Percentiles rank a stretch among this genome's conserved stretches.
Conservation (phyloP, 2,797 vertebrate species). For the Pempheris klunzingeri region DNA sequence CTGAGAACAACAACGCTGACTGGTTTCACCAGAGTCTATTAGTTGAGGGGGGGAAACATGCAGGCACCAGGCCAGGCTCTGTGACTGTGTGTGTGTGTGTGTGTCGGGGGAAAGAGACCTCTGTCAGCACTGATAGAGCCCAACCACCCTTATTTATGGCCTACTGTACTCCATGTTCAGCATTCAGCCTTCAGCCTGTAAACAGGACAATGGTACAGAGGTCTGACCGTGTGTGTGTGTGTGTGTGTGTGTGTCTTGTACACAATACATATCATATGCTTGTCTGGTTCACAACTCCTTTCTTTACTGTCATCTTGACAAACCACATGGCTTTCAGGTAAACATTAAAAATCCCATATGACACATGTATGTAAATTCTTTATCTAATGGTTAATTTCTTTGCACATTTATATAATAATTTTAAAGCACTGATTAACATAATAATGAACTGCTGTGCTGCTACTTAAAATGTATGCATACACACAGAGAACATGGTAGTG, state of each 20-base stretch:
- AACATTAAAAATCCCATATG: slow-evolving; percentile 7
- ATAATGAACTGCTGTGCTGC: too few relatives aligned
- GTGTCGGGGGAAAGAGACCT: slow-evolving; percentile 58
- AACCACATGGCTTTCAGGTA: slow-evolving; percentile 7
- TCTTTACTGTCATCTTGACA: neutral
- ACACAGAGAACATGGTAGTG: neutral
- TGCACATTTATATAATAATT: neutral
- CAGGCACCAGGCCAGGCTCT: slow-evolving; percentile 64
- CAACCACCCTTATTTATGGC: slow-evolving; percentile 81
- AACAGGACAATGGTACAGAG: slow-evolving; percentile 64
- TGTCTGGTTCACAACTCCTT: neutral
- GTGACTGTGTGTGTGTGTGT: slow-evolving; percentile 42
- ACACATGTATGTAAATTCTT: neutral
- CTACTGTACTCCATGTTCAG: slow-evolving; percentile 74
- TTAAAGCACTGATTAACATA: neutral
- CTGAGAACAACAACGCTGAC: slow-evolving; percentile 84
- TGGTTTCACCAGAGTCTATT: slow-evolving; percentile 84
- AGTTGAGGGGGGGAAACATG: slow-evolving; percentile 69
- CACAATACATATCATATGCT: slow-evolving; percentile 10
- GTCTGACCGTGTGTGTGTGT: slow-evolving; percentile 16
- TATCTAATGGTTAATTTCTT: neutral
- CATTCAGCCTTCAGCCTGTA: slow-evolving; percentile 77
- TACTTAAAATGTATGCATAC: too few relatives aligned
- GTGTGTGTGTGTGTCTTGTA: neutral
- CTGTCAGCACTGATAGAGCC: slow-evolving; percentile 80